Base-by-base conservation (phyloP, 2,888 invertebrate genomes). In the Tachina fera region DNA sequence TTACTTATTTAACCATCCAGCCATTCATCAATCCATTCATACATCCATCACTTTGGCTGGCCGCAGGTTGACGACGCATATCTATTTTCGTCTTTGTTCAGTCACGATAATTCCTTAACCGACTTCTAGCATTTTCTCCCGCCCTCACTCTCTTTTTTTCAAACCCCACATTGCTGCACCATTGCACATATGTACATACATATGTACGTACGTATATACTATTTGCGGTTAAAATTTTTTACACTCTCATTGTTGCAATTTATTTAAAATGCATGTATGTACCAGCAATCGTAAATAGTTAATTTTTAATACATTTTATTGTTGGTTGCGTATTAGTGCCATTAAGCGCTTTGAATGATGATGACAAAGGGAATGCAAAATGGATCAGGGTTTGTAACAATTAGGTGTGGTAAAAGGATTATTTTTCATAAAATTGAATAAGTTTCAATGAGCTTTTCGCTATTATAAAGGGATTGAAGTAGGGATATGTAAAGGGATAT, bases 41-140 rank as follows among this genome's bases (percentile, higher is more conserved):
- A 0, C 43, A 67, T 61, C 65, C 43, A 19, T 67, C 74, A 53
- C 14, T 53, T 67, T 56, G 60, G 43, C 47, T 61, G 19, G 75
- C 16, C 70, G 51, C 63, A 79, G 79, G 75, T 86, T 83, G 79
- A 71, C 65, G 75, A 71, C 65, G 75, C 78, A 82, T 68, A 60
- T 14, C 60, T 67, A 56, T 56, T 74, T 74, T 63, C 10, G 80
- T 53, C 79, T 65, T 72, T 72, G 71, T 79, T 79, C 63, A 31
- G 31, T 60, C 19, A 60, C 31, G 43, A 43, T n/a, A 45, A 58
- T 58, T 39, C 16, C 53, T 43, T 1, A 56, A 53, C 16, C 51
- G 2, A 51, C 49, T 19, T 41, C 14, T 19, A 16, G 19, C 31
- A 31, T 31, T 31, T 31, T 31, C 31, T 31, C 31, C 31, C 0